phyloP scores from a whole-genome alignment of 2,888 invertebrate species.

The Diaperis boleti region DNA sequence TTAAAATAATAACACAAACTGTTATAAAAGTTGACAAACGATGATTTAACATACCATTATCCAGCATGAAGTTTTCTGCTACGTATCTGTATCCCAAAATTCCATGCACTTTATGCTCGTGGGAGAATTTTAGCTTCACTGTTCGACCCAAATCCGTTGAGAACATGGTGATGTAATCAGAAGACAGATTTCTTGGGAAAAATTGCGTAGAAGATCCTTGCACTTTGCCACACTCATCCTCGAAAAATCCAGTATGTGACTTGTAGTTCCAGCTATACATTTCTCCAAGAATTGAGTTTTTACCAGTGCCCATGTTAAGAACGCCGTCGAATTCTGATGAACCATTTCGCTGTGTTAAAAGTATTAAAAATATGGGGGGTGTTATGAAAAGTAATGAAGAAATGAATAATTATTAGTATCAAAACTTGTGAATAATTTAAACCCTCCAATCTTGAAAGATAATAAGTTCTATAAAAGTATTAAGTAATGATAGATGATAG shows the following conservation, averaged over 20 bases:
- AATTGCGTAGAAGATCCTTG: constrained; percentile 85
- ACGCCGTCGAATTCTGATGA: constrained; percentile 79
- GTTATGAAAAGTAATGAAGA: too few species aligned
- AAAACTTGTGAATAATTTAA: too few species aligned
- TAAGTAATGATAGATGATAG: background rate
- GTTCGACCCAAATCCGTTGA: constrained; percentile 82
- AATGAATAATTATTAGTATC: background rate
- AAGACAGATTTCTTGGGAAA: constrained; percentile 72
- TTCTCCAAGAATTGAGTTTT: constrained; percentile 75
- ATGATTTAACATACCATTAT: constrained; percentile 73
- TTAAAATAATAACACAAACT: constrained; percentile 57
- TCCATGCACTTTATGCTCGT: constrained; percentile 71
- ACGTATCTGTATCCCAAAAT: constrained; percentile 76
- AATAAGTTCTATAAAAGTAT: too few species aligned
- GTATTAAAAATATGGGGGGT: background rate
- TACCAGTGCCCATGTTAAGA: constrained; percentile 82
- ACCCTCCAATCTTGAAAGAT: too few species aligned
- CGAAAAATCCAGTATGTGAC: constrained; percentile 69
- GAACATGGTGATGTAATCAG: constrained; percentile 72
- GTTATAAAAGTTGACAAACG: too few species aligned
- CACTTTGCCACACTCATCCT: constrained; percentile 72
- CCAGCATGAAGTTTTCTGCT: constrained; percentile 74
- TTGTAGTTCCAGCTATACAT: constrained; percentile 79
- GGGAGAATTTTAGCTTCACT: constrained; percentile 73
- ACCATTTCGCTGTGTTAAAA: constrained; percentile 68